Conservation (phyloP, 2,113 vertebrate species). For the Corynorhinus townsendii region DNA sequence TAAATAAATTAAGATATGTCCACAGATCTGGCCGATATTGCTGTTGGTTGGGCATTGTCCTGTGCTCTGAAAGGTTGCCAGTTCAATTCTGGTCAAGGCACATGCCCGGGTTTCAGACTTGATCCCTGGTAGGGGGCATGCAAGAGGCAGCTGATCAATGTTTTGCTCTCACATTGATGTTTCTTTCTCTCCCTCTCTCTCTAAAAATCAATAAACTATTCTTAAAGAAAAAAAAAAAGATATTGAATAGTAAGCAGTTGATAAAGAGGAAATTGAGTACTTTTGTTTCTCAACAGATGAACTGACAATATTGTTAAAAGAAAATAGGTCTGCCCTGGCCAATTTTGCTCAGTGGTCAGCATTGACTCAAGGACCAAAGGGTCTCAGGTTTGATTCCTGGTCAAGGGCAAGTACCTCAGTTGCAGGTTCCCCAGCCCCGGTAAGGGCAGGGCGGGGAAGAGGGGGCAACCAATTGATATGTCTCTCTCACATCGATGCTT, state of each 20-base stretch:
- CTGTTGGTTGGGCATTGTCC: not conserved
- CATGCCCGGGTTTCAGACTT: not conserved
- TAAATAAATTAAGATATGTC: not conserved
- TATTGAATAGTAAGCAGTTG: not conserved
- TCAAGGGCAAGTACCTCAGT: too few species aligned
- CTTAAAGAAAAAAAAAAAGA: not conserved
- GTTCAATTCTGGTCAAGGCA: not conserved
- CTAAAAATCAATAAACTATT: not conserved
- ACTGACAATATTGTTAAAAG: not conserved
- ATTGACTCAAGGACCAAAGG: too few species aligned
- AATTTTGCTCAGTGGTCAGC: too few species aligned
- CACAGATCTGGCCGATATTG: not conserved
- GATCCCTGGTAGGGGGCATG: not conserved
- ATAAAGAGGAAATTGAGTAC: slow-evolving; percentile 28
- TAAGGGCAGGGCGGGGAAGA: too few species aligned
- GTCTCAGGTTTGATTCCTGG: too few species aligned
- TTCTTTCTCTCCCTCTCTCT: not conserved
- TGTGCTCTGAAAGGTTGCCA: not conserved
- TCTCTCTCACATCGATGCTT: too few species aligned
- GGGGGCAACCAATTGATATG: too few species aligned
- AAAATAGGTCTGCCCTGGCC: not conserved
- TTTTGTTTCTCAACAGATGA: not conserved
- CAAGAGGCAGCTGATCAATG: not conserved
- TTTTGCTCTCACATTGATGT: not conserved
- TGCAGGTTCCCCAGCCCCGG: too few species aligned